A percentile compares a stretch with the other conserved stretches of the same genome.
These are phyloP conservation scores for Platygyra sinensis DNA, from an alignment of 64 coral and sea anemone species.

Conservation along the genomic window DNA sequence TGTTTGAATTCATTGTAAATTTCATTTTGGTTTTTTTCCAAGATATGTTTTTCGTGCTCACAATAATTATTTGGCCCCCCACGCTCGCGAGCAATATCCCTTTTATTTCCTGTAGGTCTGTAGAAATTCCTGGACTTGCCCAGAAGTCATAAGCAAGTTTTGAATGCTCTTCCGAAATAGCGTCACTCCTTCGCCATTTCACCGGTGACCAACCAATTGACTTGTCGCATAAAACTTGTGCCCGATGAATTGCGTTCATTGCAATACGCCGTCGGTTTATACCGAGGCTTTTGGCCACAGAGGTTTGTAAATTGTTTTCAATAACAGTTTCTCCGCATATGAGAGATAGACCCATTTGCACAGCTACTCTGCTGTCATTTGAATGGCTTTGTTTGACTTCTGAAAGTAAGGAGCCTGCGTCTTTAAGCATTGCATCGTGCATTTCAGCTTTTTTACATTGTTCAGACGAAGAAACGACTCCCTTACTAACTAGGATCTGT, in stretches of 20 bases:
- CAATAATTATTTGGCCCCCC: background rate
- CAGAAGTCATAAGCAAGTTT: conserved; percentile 35
- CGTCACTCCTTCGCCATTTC: conserved; percentile 17
- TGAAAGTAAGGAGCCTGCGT: background rate
- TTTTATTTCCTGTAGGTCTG: conserved; percentile 43
- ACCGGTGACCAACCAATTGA: background rate
- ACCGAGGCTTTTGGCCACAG: background rate
- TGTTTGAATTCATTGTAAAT: conserved; percentile 6
- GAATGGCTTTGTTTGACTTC: background rate
- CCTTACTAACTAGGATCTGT: background rate
- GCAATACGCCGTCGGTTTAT: background rate
- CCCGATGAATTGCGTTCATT: background rate
- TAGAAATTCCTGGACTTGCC: conserved; percentile 27
- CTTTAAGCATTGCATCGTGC: background rate
- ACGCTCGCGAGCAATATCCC: background rate
- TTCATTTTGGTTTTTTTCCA: conserved; percentile 25
- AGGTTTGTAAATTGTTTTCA: background rate
- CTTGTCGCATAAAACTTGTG: background rate
- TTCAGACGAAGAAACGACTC: too few species aligned
- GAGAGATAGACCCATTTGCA: conserved; percentile 10
- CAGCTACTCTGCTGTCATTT: background rate
- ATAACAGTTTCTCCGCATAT: conserved; percentile 1
- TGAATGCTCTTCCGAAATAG: background rate
- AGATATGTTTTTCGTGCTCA: conserved; percentile 6
- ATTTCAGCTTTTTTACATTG: too few species aligned